Conservation (phyloP, 2,888 invertebrate genomes). For the Ariolimax columbianus region DNA sequence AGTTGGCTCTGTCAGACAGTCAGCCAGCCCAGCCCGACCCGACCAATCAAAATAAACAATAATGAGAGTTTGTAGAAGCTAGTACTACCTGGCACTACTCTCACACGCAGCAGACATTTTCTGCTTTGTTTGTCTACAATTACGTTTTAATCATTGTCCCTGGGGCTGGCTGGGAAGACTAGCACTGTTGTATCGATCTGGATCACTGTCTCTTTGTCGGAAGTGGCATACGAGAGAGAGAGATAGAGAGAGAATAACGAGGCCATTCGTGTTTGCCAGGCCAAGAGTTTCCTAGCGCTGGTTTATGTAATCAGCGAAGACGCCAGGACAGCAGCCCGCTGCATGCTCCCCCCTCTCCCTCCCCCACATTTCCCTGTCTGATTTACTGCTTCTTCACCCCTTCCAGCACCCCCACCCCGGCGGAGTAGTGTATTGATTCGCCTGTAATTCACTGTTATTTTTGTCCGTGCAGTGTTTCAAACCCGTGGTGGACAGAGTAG, state of each 20-base stretch:
- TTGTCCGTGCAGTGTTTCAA: slow-evolving; percentile 85
- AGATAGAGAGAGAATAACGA: not conserved
- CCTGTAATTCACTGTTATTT: slow-evolving; percentile 1
- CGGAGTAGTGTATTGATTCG: slow-evolving; percentile 32
- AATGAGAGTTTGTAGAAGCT: not conserved
- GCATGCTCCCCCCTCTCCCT: slow-evolving; percentile 10
- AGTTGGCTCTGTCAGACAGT: slow-evolving; percentile 1
- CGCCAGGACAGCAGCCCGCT: slow-evolving; percentile 35
- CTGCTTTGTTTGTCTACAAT: not conserved
- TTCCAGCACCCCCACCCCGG: not conserved
- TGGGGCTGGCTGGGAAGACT: not conserved
- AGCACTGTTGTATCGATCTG: slow-evolving; percentile 2
- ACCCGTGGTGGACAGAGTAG: slow-evolving; percentile 85
- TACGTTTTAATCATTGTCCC: not conserved
- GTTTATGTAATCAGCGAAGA: slow-evolving; percentile 30
- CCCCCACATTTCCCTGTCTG: no score
- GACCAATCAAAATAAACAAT: slow-evolving; percentile 1
- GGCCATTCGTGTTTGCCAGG: slow-evolving; percentile 28
- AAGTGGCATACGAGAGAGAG: slow-evolving; percentile 3
- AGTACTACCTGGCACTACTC: not conserved
- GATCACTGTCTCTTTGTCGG: slow-evolving; percentile 7
- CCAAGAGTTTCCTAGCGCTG: slow-evolving; percentile 38
- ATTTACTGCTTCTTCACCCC: slow-evolving; percentile 11
- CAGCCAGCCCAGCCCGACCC: not conserved
- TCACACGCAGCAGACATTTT: not conserved